Conservation (phyloP, 23 tunicate species). For the Clavelina lepadiformis region DNA sequence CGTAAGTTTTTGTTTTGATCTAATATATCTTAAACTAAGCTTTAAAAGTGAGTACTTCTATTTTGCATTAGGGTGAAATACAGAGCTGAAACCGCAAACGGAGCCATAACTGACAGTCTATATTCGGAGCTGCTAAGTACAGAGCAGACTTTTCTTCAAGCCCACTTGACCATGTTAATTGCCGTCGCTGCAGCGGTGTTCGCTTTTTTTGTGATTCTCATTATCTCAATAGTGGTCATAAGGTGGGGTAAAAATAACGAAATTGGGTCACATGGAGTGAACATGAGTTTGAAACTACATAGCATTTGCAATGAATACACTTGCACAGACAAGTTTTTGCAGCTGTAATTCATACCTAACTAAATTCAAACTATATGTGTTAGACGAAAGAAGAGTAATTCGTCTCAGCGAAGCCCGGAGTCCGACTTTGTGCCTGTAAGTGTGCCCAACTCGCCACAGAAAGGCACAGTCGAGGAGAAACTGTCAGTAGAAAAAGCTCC, state of each 20-base stretch:
- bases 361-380: too few relatives aligned
- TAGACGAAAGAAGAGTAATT: not conserved
- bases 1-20: not conserved
- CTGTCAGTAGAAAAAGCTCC: slow-evolving; percentile 18
- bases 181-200: slow-evolving; percentile 41
- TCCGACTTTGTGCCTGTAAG: too few relatives aligned
- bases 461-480: not conserved
- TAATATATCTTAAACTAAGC: not conserved
- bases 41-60: not conserved
- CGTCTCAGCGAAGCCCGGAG: not conserved
- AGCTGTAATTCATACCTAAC: too few relatives aligned
- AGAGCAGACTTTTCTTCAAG: slow-evolving; percentile 27
- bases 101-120: slow-evolving; percentile 45
- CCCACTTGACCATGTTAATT: slow-evolving; percentile 32
- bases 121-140: slow-evolving; percentile 66
- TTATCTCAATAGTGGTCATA: slow-evolving; percentile 7
- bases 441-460: not conserved
- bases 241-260: too few relatives aligned
- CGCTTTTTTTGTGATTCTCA: slow-evolving; percentile 14
- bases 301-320: too few relatives aligned
- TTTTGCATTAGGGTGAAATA: slow-evolving; percentile 38
- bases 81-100: slow-evolving; percentile 55
- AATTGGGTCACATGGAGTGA: too few relatives aligned
- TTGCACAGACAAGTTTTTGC: too few relatives aligned
- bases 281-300: too few relatives aligned